These are phyloP conservation scores for Drosophila busckii DNA, from an alignment of 1,140 invertebrate genomes.

Conservation along the genomic window DNA sequence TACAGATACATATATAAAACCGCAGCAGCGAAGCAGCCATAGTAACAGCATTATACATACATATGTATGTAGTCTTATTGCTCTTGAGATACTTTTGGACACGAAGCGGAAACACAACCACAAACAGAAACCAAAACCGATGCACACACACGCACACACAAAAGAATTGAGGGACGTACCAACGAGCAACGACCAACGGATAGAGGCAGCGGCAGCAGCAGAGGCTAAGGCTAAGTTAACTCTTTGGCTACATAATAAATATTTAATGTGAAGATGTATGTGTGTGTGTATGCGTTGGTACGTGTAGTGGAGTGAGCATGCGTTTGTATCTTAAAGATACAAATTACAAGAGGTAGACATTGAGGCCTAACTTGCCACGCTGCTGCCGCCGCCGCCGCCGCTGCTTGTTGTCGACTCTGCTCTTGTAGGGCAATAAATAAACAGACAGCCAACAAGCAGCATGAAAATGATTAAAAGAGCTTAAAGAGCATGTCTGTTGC, in stretches of 20 bases:
- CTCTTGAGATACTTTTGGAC: slow-evolving; percentile 73
- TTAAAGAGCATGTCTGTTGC: slow-evolving; percentile 64
- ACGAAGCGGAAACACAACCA: slow-evolving; percentile 65
- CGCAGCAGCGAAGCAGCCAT: slow-evolving; percentile 40
- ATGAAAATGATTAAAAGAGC: slow-evolving; percentile 76
- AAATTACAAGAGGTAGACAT: slow-evolving; percentile 73
- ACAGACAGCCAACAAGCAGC: slow-evolving; percentile 55
- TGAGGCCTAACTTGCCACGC: slow-evolving; percentile 51
- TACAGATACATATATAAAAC: slow-evolving; percentile 35
- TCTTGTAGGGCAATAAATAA: slow-evolving; percentile 56
- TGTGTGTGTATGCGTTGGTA: neutral
- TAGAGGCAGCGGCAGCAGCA: slow-evolving; percentile 29
- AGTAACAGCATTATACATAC: too few species aligned
- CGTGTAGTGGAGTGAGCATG: slow-evolving; percentile 36
- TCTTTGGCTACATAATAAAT: slow-evolving; percentile 75
- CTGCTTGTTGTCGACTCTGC: neutral
- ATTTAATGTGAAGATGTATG: slow-evolving; percentile 61
- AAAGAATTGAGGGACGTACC: slow-evolving; percentile 32
- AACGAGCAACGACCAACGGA: slow-evolving; percentile 13
- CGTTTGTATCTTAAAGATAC: slow-evolving; percentile 70
- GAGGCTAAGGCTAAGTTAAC: slow-evolving; percentile 63
- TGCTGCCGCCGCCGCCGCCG: neutral
- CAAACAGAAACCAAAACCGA: slow-evolving; percentile 33
- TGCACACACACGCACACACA: slow-evolving; percentile 21
- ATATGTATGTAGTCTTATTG: slow-evolving; percentile 51